Evolutionary conservation across 2,888 invertebrate genomes (phyloP), one percentile per base, ranked within the genome.

Genomic region (Aspidiotus rigidus): DNA sequence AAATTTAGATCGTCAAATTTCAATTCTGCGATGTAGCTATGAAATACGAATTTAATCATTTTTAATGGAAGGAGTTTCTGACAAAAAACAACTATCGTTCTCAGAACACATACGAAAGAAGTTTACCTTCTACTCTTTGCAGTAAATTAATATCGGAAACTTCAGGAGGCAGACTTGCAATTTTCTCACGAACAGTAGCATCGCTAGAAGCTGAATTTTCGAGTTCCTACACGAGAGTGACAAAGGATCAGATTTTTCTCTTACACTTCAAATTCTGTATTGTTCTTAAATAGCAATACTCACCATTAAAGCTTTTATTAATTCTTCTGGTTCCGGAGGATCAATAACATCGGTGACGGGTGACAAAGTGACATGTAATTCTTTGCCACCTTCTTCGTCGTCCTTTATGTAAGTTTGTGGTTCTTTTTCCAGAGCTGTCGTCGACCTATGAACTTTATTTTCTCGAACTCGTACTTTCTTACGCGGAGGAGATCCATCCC

Each of bases 141-240:
- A 97, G 83, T 76, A 90, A 84, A 74, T 87, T 85, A 7, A 93
- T 85, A 83, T 97, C 95, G 0, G 95, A 95, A 5, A 97, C 93
- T 81, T 95, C 94, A 62, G 90, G 89, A 0, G 97, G 97, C 66
- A 97, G 82, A 70, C 90, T 92, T 0, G 96, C 94, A 74, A 97
- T 97, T 77, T 89, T 86, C 78, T 96, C 93, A 73, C 97, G 81
- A 1, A 95, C 91, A 0, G 86, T 85, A 72, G 94, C 96, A 82
- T 97, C 97, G 75, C 93, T 91, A 0, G 96, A 96, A 1, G 97
- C 95, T 71, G 94, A 92, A 76, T 92, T 93, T 79, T 97, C 97
- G 75, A 97, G 81, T 74, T 92, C 92, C 79, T 89, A 81, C 69
- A 89, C 81, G 53, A 39, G 13, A 41, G 41, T 28, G 59, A 60